Evolutionary conservation across 2,888 invertebrate species (phyloP), one percentile per base, ranked within the genome.

Genomic region (Dimorphilus gyrociliatus): DNA sequence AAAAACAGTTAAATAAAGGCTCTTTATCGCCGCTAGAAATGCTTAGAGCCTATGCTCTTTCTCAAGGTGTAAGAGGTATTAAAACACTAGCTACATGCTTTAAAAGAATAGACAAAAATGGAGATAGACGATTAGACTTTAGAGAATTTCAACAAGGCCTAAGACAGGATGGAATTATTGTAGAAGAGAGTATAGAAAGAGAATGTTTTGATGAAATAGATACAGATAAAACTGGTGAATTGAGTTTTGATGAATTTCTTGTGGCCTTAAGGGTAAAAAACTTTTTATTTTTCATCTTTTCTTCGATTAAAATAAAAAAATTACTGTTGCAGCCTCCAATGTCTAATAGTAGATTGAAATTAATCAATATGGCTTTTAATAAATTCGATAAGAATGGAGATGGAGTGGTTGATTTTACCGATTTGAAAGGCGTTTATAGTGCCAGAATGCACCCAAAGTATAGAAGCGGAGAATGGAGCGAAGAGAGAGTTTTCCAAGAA

Each of bases 211-310:
- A 30, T 2, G 25, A 32, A 21, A 37, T 37, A 18, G 37, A 37
- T 23, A 12, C 14, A 2, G 27, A 30, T 3, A 34, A 32, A 8
- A 18, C 12, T n/a, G 29, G 31, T 7, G 26, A n/a, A 13, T 16
- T 37, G 23, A 37, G 27, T 25, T 37, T 37, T 19, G 37, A 37
- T 16, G 37, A 37, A 23, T 37, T 37, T 17, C 32, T 37, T 3
- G 23, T 37, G 13, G 37, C 37, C 3, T 29, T 37, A 7, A 14
- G 37, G 34, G 37, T 37, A 16, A 8, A 34, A 31, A 25, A 16
- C 8, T 25, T 25, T 8, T 25, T 16, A n/a, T 6, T 8, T 25
- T 25, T 25, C 25, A 6, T 15, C 7, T 6, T 8, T 15, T 25
- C 14, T 25, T 12, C 7, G 7, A 25, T 6, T 25, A 15, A 7